A percentile compares a stretch with the other conserved stretches of the same genome.
These are phyloP conservation scores for Hedya salicella DNA, from an alignment of 2,888 invertebrate genomes.

Conservation along the genomic window DNA sequence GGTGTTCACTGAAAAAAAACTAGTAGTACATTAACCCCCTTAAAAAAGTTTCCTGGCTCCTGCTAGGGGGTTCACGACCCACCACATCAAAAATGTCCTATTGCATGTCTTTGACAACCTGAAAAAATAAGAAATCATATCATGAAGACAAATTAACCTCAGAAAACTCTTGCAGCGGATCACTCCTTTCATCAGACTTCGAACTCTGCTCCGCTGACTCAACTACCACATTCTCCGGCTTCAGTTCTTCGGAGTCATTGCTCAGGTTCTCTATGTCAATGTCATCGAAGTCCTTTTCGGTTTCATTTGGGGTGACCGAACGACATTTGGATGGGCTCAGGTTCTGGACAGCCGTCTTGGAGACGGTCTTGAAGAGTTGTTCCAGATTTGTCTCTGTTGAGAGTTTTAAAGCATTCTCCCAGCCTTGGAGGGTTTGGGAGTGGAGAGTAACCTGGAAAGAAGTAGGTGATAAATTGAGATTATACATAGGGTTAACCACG, in stretches of 20 bases:
- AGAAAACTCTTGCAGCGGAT: constrained; percentile 66
- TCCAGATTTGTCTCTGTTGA: constrained; percentile 61
- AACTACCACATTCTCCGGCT: constrained; percentile 42
- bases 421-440: constrained; percentile 62
- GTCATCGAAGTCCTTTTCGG: constrained; percentile 65
- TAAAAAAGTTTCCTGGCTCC: no score
- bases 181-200: constrained; percentile 15
- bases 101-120: constrained; percentile 52
- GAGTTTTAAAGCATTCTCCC: constrained; percentile 70
- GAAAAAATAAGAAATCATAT: constrained; percentile 63
- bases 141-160: constrained; percentile 71
- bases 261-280: constrained; percentile 53
- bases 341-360: constrained; percentile 71
- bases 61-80: no score
- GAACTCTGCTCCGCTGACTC: constrained; percentile 13
- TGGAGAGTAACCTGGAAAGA: constrained; percentile 64
- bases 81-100: no score
- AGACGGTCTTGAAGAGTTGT: constrained; percentile 76
- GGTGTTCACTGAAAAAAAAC: no score
- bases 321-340: constrained; percentile 67
- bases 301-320: constrained; percentile 60
- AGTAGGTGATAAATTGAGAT: no score
- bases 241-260: constrained; percentile 52
- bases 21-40: no score
- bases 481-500: no score